Evolutionary conservation across 2,797 vertebrate genomes (phyloP).

Genomic region (Remorina albescens): DNA sequence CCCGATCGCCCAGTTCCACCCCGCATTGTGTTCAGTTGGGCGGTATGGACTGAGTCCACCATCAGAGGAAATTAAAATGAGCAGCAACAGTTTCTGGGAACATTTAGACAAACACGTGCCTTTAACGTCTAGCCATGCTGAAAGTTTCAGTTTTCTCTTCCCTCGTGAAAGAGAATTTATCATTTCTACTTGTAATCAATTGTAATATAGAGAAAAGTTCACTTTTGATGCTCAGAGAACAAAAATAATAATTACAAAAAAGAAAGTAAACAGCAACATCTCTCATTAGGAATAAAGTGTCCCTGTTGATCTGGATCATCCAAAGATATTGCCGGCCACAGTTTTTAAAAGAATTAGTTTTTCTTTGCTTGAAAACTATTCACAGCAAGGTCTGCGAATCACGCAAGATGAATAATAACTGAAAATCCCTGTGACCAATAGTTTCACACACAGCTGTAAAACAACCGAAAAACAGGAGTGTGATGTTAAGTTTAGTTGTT

Average conservation of each 20-base stretch:
- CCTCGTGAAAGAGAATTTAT: neutral
- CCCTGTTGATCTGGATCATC: neutral
- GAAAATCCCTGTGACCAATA: neutral
- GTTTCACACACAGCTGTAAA: neutral
- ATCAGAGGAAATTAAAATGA: constrained; percentile 4
- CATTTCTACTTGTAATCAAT: neutral
- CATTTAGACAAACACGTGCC: no score
- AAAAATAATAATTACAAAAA: neutral
- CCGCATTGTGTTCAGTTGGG: constrained; percentile 8
- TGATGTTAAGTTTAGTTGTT: neutral
- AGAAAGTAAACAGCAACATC: neutral
- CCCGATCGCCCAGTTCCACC: constrained; percentile 19
- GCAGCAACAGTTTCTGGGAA: neutral
- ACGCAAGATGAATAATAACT: neutral
- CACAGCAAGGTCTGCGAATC: neutral
- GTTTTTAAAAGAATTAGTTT: neutral
- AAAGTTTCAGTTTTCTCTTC: neutral
- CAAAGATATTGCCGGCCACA: neutral
- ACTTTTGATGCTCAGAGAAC: neutral
- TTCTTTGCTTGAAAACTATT: neutral
- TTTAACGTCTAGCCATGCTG: neutral
- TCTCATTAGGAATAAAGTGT: constrained; percentile 12
- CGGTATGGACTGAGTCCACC: neutral
- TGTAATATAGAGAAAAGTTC: neutral
- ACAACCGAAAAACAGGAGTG: neutral